Conservation (phyloP, 2,113 vertebrate genomes). For the Apteryx mantelli region DNA sequence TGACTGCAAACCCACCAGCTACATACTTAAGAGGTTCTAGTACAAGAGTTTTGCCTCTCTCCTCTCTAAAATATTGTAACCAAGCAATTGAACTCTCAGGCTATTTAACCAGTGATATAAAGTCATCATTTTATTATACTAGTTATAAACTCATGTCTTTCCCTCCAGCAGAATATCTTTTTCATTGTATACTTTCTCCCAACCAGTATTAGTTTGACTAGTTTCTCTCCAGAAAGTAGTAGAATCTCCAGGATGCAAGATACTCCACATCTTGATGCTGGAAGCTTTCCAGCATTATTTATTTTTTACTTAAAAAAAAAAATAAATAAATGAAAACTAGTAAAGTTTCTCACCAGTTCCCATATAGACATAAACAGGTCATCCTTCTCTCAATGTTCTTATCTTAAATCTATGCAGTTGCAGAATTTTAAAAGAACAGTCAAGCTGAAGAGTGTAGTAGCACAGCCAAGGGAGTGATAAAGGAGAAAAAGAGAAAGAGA, state of each 20-base stretch:
- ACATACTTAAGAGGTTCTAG: background rate
- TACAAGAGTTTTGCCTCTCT: background rate
- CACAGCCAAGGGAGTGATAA: slow-evolving; percentile 32
- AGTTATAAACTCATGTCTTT: background rate
- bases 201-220: background rate
- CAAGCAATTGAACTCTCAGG: background rate
- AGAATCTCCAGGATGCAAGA: background rate
- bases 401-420: slow-evolving; percentile 11
- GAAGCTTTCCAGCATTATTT: background rate
- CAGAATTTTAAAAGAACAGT: slow-evolving; percentile 41
- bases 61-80: background rate
- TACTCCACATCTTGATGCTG: background rate
- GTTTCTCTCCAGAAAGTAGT: background rate
- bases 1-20: background rate
- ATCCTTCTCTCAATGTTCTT: background rate
- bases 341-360: background rate
- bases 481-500: slow-evolving; percentile 5
- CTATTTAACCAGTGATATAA: background rate
- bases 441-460: background rate
- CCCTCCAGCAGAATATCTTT: background rate
- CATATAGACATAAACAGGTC: background rate
- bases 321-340: background rate
- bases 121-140: background rate
- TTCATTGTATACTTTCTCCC: background rate
- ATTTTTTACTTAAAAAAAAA: background rate